Evolutionary conservation across 2,113 vertebrate species (phyloP).

Genomic region (Rhinichthys klamathensis): DNA sequence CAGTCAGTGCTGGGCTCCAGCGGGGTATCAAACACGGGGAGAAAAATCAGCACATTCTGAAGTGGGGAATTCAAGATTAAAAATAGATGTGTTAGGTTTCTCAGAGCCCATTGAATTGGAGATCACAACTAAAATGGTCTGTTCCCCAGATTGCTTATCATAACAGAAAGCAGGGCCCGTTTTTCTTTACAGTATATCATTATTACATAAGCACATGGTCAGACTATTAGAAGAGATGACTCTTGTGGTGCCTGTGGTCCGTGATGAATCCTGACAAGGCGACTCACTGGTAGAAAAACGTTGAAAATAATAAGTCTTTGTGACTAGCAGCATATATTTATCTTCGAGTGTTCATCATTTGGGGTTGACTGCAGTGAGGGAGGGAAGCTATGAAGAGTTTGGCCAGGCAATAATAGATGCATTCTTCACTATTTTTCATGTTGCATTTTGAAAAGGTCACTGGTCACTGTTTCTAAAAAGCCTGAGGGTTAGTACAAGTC

Average conservation of each 20-base stretch:
- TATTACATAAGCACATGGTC: slow-evolving; percentile 57
- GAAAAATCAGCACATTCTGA: slow-evolving; percentile 38
- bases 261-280: slow-evolving; percentile 38
- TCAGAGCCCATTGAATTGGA: slow-evolving; percentile 10
- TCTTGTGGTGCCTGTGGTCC: slow-evolving; percentile 45
- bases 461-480: slow-evolving; percentile 33
- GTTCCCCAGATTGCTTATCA: slow-evolving; percentile 48
- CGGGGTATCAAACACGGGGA: slow-evolving; percentile 12
- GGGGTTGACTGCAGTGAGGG: not conserved
- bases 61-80: slow-evolving; percentile 4
- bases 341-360: slow-evolving; percentile 32
- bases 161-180: slow-evolving; percentile 42
- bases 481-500: slow-evolving; percentile 3
- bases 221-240: slow-evolving; percentile 44
- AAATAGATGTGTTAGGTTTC: slow-evolving; percentile 48
- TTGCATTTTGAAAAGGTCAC: slow-evolving; percentile 31
- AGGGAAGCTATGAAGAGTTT: slow-evolving; percentile 40
- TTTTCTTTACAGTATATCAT: slow-evolving; percentile 47
- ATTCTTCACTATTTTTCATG: slow-evolving; percentile 46
- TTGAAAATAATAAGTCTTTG: slow-evolving; percentile 41
- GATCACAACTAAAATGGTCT: slow-evolving; percentile 32
- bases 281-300: slow-evolving; percentile 30
- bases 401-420: slow-evolving; percentile 44
- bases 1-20: slow-evolving; percentile 24
- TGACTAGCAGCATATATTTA: slow-evolving; percentile 47